phyloP scores from a whole-genome alignment of 2,888 invertebrate genomes.

The Spatulosminthurus flaviceps region DNA sequence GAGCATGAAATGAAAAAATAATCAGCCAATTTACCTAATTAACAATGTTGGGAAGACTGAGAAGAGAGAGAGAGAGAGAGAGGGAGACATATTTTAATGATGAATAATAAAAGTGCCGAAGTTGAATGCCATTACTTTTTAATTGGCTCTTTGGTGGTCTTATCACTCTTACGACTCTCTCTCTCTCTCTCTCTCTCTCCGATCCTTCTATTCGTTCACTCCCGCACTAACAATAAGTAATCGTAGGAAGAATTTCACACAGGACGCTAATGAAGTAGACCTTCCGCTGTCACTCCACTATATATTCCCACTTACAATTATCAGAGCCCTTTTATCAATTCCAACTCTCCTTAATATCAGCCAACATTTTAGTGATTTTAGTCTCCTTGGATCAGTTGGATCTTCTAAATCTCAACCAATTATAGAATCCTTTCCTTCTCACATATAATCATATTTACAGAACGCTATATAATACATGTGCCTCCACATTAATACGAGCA shows the following conservation, averaged over 20 bases:
- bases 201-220: not conserved
- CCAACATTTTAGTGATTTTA: conserved; percentile 5
- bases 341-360: conserved; percentile 31
- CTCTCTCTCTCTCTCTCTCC: not conserved
- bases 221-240: too few species aligned
- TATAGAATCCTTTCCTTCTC: too few species aligned
- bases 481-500: too few species aligned
- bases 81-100: conserved; percentile 33
- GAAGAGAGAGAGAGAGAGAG: not conserved
- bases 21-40: conserved; percentile 37
- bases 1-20: conserved; percentile 32
- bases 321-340: conserved; percentile 23
- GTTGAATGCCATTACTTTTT: conserved; percentile 32
- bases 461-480: too few species aligned
- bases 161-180: conserved; percentile 19
- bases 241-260: conserved; percentile 34
- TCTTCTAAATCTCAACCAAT: too few species aligned
- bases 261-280: conserved; percentile 41
- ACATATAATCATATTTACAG: too few species aligned
- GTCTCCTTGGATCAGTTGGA: too few species aligned
- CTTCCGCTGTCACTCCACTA: conserved; percentile 5
- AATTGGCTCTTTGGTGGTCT: conserved; percentile 34
- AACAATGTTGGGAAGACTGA: conserved; percentile 29
- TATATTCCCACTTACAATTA: conserved; percentile 9
- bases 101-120: conserved; percentile 34